A percentile compares a stretch with the other conserved stretches of the same genome.
Evolutionary conservation across 2,888 invertebrate species (phyloP).

Genomic region (Tenthredo amoena): DNA sequence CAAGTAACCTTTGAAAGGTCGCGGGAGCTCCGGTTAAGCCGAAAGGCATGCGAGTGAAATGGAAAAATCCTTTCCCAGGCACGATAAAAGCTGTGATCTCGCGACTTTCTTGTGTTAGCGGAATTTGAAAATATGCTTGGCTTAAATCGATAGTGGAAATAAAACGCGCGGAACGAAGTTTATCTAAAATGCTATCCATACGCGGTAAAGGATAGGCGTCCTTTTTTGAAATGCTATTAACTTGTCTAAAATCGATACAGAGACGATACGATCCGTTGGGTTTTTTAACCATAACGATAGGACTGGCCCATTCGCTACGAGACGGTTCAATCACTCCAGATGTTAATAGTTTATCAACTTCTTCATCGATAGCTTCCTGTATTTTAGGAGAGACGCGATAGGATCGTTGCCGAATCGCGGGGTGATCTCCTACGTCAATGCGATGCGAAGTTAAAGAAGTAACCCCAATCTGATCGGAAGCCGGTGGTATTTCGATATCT

Average conservation of each 20-base stretch:
- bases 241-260: constrained; percentile 63
- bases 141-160: constrained; percentile 61
- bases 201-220: too few relatives aligned
- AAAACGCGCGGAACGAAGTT: constrained; percentile 59
- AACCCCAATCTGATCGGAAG: not conserved
- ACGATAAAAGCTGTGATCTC: constrained; percentile 62
- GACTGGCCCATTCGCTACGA: constrained; percentile 58
- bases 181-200: constrained; percentile 59
- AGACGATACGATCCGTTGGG: constrained; percentile 55
- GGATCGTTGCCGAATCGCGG: constrained; percentile 53
- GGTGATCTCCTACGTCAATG: not conserved
- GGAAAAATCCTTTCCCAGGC: constrained; percentile 59
- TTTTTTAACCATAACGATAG: constrained; percentile 58
- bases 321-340: constrained; percentile 58
- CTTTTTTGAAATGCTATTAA: constrained; percentile 58
- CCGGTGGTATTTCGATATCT: not conserved
- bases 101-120: constrained; percentile 48
- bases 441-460: not conserved
- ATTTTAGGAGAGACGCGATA: constrained; percentile 55
- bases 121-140: constrained; percentile 55
- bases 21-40: constrained; percentile 17
- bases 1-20: constrained; percentile 3
- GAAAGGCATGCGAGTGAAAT: constrained; percentile 56
- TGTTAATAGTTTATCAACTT: constrained; percentile 54
- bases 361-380: constrained; percentile 36